phyloP scores from a whole-genome alignment of 1,140 invertebrate species.

The Halictus rubicundus region DNA sequence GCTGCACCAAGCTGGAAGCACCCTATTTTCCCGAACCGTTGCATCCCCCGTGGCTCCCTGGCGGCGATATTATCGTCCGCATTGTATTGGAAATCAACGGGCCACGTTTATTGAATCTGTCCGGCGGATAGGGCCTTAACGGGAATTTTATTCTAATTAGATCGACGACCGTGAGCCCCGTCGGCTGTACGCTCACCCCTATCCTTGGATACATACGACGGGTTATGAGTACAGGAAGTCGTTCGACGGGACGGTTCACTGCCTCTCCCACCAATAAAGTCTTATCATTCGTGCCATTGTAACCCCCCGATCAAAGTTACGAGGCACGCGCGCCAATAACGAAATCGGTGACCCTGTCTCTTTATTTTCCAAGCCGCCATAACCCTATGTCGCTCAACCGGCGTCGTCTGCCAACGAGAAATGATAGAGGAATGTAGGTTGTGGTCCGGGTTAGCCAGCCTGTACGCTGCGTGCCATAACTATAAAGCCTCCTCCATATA shows the following conservation, averaged over 20 bases:
- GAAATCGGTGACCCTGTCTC: slow-evolving; percentile 1
- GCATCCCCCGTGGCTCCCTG: not conserved
- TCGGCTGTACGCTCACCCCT: too few relatives aligned
- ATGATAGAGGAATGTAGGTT: not conserved
- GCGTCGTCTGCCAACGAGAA: slow-evolving; percentile 17
- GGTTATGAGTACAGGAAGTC: slow-evolving; percentile 14
- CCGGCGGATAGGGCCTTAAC: slow-evolving; percentile 6
- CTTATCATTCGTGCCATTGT: slow-evolving; percentile 25
- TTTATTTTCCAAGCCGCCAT: slow-evolving; percentile 11
- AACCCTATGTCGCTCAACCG: not conserved
- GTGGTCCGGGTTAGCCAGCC: too few relatives aligned
- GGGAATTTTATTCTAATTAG: slow-evolving; percentile 26
- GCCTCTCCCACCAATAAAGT: slow-evolving; percentile 28
- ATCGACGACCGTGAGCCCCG: not conserved
- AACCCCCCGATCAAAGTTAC: not conserved
- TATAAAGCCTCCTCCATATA: too few relatives aligned
- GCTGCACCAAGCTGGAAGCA: not conserved
- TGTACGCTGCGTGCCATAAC: too few relatives aligned
- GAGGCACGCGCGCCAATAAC: not conserved
- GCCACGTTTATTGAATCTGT: not conserved
- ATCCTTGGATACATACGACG: not conserved
- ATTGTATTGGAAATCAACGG: slow-evolving; percentile 14
- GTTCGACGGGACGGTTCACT: slow-evolving; percentile 4
- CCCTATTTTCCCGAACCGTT: not conserved
- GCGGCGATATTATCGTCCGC: not conserved